These are phyloP conservation scores for Yponomeuta plumbellus DNA, from an alignment of 2,888 invertebrate genomes.

Conservation along the genomic window DNA sequence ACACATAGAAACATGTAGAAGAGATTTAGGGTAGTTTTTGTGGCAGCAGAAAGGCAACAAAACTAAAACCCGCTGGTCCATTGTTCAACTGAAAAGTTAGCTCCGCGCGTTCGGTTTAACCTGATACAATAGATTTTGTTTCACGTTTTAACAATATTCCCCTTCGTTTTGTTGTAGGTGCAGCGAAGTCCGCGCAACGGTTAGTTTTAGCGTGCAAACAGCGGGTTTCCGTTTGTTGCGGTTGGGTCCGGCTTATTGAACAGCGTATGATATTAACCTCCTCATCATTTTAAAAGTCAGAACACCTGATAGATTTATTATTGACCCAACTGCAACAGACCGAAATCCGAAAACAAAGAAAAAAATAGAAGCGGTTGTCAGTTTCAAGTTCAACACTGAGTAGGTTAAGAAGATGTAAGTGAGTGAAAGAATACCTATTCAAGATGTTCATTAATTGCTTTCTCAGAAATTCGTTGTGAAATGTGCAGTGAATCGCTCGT, in stretches of 20 bases:
- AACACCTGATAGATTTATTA: too few relatives aligned
- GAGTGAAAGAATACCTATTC: too few relatives aligned
- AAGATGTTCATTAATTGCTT: too few relatives aligned
- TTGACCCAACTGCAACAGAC: too few relatives aligned
- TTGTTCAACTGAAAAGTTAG: constrained; percentile 3
- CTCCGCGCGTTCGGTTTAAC: not conserved
- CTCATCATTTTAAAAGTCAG: too few relatives aligned
- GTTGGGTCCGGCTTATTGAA: not conserved
- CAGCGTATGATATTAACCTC: not conserved
- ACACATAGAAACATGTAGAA: not conserved
- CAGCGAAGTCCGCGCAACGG: not conserved
- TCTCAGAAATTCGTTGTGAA: too few relatives aligned
- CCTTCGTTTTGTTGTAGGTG: constrained; percentile 1
- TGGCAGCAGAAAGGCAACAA: not conserved
- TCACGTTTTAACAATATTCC: not conserved
- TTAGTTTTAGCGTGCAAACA: constrained; percentile 3
- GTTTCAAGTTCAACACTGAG: too few relatives aligned
- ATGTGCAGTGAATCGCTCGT: too few relatives aligned
- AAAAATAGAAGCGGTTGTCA: too few relatives aligned
- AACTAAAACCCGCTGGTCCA: not conserved
- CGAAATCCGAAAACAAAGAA: too few relatives aligned
- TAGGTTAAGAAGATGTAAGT: too few relatives aligned
- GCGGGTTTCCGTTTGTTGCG: not conserved
- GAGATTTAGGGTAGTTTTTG: not conserved
- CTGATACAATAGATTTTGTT: constrained; percentile 3